phyloP scores from a whole-genome alignment of 1,140 invertebrate genomes.

The Aphis gossypii region DNA sequence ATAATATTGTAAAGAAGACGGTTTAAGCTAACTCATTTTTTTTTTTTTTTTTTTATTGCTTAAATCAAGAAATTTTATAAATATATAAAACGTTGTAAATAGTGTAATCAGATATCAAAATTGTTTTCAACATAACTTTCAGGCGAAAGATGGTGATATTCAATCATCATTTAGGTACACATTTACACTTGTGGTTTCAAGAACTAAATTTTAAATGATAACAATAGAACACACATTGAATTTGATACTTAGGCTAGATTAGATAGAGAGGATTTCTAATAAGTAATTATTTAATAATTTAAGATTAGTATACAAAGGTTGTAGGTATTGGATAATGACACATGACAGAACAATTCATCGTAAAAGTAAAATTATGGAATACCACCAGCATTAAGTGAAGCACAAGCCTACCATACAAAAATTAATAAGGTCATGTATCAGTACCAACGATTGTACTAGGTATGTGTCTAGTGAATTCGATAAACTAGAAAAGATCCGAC shows the following conservation, averaged over 20 bases:
- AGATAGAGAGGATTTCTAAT: background rate
- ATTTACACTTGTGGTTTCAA: background rate
- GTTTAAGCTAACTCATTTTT: too few relatives aligned
- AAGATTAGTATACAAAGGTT: background rate
- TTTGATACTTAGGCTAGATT: background rate
- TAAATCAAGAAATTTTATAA: too few relatives aligned
- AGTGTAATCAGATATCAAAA: background rate
- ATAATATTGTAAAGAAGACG: too few relatives aligned
- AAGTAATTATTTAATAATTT: background rate
- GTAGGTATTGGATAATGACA: background rate
- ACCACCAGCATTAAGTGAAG: background rate
- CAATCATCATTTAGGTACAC: background rate
- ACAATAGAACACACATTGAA: background rate
- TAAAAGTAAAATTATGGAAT: background rate
- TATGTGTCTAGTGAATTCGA: background rate
- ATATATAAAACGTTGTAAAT: background rate
- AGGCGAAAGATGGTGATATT: conserved; percentile 13
- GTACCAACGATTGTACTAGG: too few relatives aligned
- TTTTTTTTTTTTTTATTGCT: too few relatives aligned
- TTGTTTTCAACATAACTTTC: conserved; percentile 6
- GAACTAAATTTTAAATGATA: background rate
- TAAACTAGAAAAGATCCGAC: background rate
- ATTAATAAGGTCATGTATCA: background rate
- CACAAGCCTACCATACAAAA: background rate
- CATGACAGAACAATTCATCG: background rate